Evolutionary conservation across 1,140 invertebrate genomes (phyloP).

Genomic region (Dreissena polymorpha): DNA sequence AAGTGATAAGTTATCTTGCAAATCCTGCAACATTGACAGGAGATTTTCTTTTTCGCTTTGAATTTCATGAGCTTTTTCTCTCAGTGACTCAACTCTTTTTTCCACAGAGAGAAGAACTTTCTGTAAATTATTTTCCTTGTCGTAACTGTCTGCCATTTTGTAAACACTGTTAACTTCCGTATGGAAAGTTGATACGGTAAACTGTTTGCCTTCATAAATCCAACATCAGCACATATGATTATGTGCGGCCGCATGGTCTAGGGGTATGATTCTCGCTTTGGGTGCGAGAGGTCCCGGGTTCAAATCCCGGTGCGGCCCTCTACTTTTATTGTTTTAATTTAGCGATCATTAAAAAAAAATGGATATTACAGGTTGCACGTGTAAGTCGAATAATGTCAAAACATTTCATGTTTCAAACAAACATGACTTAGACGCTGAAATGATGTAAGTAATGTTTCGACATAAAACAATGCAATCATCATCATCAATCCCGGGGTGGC

Average conservation of each 20-base stretch:
- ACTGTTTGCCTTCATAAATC: too few species aligned
- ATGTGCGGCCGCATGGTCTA: constrained; percentile 20
- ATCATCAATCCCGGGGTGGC: too few species aligned
- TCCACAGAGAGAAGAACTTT: constrained; percentile 41
- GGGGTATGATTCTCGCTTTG: constrained; percentile 39
- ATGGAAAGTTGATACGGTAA: too few species aligned
- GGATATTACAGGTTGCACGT: too few species aligned
- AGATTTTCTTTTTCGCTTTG: constrained; percentile 57
- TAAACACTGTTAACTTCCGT: background rate
- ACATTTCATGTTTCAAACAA: too few species aligned
- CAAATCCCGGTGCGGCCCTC: constrained; percentile 18
- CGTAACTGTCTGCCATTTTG: constrained; percentile 6
- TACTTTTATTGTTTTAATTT: too few species aligned
- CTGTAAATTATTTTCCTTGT: constrained; percentile 23
- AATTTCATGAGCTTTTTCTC: constrained; percentile 52
- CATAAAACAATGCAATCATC: too few species aligned
- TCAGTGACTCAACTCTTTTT: constrained; percentile 58
- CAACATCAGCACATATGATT: too few species aligned
- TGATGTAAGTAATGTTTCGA: too few species aligned
- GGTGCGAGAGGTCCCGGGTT: constrained; percentile 44
- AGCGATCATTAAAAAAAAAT: too few species aligned
- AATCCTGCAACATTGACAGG: constrained; percentile 56
- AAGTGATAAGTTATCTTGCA: constrained; percentile 52
- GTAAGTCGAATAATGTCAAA: too few species aligned
- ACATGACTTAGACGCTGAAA: too few species aligned